Base-by-base conservation (phyloP, 2,797 vertebrate genomes). In the Gymnothorax javanicus region DNA sequence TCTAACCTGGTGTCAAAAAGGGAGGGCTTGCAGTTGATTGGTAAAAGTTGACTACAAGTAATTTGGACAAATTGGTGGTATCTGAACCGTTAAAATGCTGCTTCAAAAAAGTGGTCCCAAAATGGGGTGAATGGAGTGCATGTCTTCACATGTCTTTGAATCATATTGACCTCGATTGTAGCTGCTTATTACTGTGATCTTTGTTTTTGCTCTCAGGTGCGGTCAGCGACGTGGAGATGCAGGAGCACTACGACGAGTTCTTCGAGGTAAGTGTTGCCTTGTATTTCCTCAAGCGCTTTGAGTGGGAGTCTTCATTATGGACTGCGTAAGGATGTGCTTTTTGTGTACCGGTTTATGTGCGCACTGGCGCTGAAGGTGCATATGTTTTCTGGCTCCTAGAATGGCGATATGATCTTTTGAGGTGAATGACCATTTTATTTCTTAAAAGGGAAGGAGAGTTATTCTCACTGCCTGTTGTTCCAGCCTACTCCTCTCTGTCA, bases 201-300 rank as follows among this genome's bases (percentile, higher is more conserved):
- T 86, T 81, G 56, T 52, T 79, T 0, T 60, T 4, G n/a, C 17
- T 86, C 15, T 15, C 89, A 99, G 98, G 98, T 93, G 98, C 98
- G 0, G 98, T 99, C 92, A 99, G 98, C 2, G 98, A 99, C 91
- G 98, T 99, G 89, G 98, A 99, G 95, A 99, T 99, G 98, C 98
- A 99, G 93, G 98, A 99, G 92, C 98, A 99, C 95, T 99, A 99
- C 0, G 98, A 99, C 12, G 97, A 99, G 88, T 99, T 99, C 92
- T 99, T 99, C 82, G 98, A 99, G 97, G 98, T 98, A 87, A 94
- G 94, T 64, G 83, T 88, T 87, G 89, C 52, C 50, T 56, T 17
- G n/a, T 7, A 56, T 13, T n/a, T 20, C 71, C 64, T 69, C n/a
- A 69, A 7, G 33, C 25, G 2, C 69, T 12, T 13, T 43, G 9